A percentile compares a stretch with the other conserved stretches of the same genome.
phyloP scores from a whole-genome alignment of 2,797 vertebrate genomes.

The Pseudocheirus occidentalis region DNA sequence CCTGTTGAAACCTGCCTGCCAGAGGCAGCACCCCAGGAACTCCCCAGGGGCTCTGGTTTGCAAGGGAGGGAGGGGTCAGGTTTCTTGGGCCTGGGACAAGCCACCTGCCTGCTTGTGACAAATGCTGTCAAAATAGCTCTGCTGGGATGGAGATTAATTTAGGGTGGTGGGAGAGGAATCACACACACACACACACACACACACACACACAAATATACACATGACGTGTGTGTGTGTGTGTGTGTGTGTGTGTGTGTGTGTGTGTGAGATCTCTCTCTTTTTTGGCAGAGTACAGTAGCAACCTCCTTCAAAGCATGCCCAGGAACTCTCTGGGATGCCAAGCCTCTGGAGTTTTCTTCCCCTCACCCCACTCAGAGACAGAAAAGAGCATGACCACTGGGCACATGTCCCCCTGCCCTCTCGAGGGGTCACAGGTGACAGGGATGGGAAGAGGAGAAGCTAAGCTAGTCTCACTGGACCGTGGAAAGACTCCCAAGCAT shows the following conservation, averaged over 20 bases:
- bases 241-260: no score
- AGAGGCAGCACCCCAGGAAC: constrained; percentile 37
- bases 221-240: background rate
- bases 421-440: background rate
- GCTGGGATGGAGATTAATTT: background rate
- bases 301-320: background rate
- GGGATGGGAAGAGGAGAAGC: background rate
- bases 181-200: background rate
- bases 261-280: background rate
- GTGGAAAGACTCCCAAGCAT: background rate
- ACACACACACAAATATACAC: background rate
- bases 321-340: background rate
- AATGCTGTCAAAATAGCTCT: constrained; percentile 57
- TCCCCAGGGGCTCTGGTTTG: constrained; percentile 18
- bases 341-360: background rate
- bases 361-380: background rate
- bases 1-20: constrained; percentile 1
- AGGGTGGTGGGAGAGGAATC: background rate
- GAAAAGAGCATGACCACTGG: background rate
- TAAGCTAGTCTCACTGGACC: background rate
- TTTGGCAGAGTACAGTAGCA: background rate
- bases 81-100: constrained; percentile 55
- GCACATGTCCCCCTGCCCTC: background rate
- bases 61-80: constrained; percentile 13
- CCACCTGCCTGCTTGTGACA: constrained; percentile 64